Base-by-base conservation (phyloP, 2,888 invertebrate genomes). In the Ferdinandea cuprea region DNA sequence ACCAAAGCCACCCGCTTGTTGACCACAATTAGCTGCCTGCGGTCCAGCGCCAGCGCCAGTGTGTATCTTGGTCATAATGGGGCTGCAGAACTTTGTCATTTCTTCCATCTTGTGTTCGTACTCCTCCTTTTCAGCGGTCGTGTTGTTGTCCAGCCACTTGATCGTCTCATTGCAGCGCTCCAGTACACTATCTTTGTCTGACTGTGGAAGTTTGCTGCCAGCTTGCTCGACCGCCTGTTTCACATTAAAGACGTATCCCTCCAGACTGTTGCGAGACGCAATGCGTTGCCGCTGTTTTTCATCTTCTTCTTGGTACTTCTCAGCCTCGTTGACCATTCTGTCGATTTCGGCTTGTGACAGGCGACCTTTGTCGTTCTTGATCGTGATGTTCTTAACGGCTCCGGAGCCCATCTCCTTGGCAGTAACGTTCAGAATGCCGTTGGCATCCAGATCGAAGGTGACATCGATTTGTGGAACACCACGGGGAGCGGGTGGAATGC, bases 341-440 rank as follows among this genome's bases (percentile, higher is more conserved):
- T 96, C 95, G 85, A 96, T 96, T 40, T 96, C 96, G 6, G 94
- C 94, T 88, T 95, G 95, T 13, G 95, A 95, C 59, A 96, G 91
- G 2, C 96, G 92, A 0, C 95, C 95, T 87, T 94, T 95, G 91
- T 96, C 95, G 91, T 96, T 96, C 88, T 94, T 95, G 85, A 96
- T 96, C 42, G 94, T 94, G 81, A 96, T 96, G 88, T 94, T 94
- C 89, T 94, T 94, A 78, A 93, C 93, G 85, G 94, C 94, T 21
- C 92, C 93, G 0, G 93, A 92, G 87, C 93, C 92, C 89, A 93
- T 93, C 79, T 93, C 93, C 77, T 94, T 93, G 11, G 96, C 97
- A 0, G 95, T 94, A 3, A 97, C 96, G 89, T 96, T 96, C 83
- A 98, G 92, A 91, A 98, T 98, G 89, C 98, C 98, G 91, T 98